Percentiles rank a stretch among this genome's conserved stretches.
phyloP scores from a whole-genome alignment of 2,888 invertebrate species.

The Zygothrica quintamaculata region DNA sequence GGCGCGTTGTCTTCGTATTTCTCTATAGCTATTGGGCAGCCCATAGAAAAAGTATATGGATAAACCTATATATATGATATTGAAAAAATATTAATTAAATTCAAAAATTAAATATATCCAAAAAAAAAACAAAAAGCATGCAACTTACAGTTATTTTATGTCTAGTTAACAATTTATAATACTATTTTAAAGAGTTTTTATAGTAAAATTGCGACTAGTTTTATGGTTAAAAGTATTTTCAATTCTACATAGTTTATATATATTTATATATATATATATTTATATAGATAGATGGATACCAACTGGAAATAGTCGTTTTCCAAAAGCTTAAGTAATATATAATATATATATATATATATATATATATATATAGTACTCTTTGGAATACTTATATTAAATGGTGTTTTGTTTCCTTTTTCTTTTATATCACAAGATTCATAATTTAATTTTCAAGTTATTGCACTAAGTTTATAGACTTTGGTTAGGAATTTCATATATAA shows the following conservation, averaged over 20 bases:
- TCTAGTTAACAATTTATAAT: conserved; percentile 6
- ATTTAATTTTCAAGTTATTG: neutral
- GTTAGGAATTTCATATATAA: no score
- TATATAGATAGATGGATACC: no score
- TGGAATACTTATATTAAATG: no score
- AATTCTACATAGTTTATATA: no score
- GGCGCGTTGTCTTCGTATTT: conserved; percentile 75
- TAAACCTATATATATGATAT: conserved; percentile 86
- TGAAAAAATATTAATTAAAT: conserved; percentile 23
- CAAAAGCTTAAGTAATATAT: no score
- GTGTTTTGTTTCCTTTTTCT: conserved; percentile 3
- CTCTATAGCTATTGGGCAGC: conserved; percentile 85
- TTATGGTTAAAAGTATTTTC: no score
- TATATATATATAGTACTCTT: no score
- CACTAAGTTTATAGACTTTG: neutral
- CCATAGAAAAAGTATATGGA: conserved; percentile 90
- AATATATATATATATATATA: no score
- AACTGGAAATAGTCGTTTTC: no score
- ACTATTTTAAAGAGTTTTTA: conserved; percentile 17
- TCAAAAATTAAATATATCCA: conserved; percentile 31
- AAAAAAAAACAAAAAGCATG: conserved; percentile 46
- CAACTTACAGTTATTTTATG: neutral
- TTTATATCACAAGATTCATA: conserved; percentile 32
- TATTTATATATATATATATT: no score
- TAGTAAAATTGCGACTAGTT: conserved; percentile 39